phyloP scores from a whole-genome alignment of 64 coral and sea anemone species.

The Trachythela sp. region DNA sequence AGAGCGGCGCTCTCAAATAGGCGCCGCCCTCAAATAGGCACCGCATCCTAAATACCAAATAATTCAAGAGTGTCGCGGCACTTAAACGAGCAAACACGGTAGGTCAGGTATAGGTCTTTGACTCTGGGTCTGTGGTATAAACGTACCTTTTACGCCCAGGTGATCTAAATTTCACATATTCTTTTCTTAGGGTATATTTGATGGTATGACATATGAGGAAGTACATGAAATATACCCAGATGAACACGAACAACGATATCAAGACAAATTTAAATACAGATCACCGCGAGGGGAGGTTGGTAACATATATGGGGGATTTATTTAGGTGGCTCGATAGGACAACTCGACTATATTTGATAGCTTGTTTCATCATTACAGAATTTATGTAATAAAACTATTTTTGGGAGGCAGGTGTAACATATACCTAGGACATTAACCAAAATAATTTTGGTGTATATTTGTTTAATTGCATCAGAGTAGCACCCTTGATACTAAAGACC shows the following conservation, averaged over 20 bases:
- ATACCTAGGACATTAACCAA: neutral
- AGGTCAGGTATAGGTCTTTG: no score
- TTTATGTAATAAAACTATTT: neutral
- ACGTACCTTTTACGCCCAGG: neutral
- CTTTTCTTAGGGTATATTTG: neutral
- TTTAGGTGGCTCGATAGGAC: neutral
- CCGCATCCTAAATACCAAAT: no score
- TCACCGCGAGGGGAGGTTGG: neutral
- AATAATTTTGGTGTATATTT: no score
- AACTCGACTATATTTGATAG: neutral
- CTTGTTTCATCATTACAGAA: neutral
- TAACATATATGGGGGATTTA: neutral
- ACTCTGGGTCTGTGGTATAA: no score
- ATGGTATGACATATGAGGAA: constrained; percentile 12
- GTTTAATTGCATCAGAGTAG: neutral
- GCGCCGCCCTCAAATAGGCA: no score
- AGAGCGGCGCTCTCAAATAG: no score
- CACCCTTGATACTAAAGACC: neutral
- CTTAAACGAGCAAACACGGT: no score
- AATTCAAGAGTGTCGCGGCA: no score
- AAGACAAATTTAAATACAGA: constrained; percentile 18
- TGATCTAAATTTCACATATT: neutral
- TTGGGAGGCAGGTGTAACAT: neutral
- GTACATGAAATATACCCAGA: neutral
- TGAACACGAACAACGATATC: constrained; percentile 7